Base-by-base conservation (phyloP, 2,888 invertebrate genomes). In the Hyppa rectilinea region DNA sequence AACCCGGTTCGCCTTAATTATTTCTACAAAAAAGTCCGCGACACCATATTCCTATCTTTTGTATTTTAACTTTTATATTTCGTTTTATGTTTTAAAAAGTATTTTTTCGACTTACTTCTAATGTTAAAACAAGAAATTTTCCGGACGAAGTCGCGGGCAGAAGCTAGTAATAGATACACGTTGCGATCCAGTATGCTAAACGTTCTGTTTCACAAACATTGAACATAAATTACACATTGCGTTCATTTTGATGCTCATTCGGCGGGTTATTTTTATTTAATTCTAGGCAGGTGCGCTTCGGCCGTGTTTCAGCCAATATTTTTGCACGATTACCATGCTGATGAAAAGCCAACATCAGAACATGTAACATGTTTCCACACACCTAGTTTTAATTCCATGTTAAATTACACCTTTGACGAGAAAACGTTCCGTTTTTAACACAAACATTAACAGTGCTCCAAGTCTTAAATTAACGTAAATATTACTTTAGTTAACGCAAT, bases 241-340 rank as follows among this genome's bases (percentile, higher is more conserved):
- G 88, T 89, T 90, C 92, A 90, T 92, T 93, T 92, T 90, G 89
- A 83, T 87, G 90, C 85, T 88, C 89, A 89, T 89, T 91, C 88
- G 85, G 81, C 81, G 89, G 89, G 91, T 92, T 96, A 96, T 96
- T 96, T 95, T 94, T 95, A 95, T 95, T 95, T 95, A 95, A 95
- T 95, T 94, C 94, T 90, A 93, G 92, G 90, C 95, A 93, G 94
- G 94, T 94, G 92, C 89, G 90, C 87, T 86, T 86, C 87, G 89
- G 89, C 89, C 89, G 89, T 90, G 91, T 92, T 90, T 87, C 91
- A 86, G 86, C 90, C 93, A 92, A 94, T 95, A 95, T 95, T 96
- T 95, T 95, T 94, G 90, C 90, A 93, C 94, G 94, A 95, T 96
- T 96, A 95, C 90, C 95, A 95, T 96, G 92, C 92, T 95, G 95